Evolutionary conservation across 2,888 invertebrate species (phyloP).

Genomic region (Scrobipalpa atriplicella): DNA sequence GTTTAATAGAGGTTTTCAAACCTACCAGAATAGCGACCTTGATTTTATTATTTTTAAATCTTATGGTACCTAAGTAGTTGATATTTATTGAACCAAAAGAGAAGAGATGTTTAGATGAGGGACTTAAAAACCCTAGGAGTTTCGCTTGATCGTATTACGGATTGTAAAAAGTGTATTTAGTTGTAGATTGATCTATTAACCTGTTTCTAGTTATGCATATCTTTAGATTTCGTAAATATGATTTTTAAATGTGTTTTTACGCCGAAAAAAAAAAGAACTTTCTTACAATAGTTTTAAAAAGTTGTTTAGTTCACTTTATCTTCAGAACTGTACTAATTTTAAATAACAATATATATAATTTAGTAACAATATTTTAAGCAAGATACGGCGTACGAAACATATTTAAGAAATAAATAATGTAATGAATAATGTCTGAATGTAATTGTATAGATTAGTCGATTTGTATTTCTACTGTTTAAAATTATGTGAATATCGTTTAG

Average conservation of each 20-base stretch:
- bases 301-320: no score
- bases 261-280: not conserved
- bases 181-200: slow-evolving; percentile 77
- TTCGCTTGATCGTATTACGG: slow-evolving; percentile 74
- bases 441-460: slow-evolving; percentile 57
- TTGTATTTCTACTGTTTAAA: slow-evolving; percentile 53
- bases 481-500: slow-evolving; percentile 59
- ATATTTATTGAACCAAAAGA: slow-evolving; percentile 49
- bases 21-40: no score
- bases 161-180: slow-evolving; percentile 82
- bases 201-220: slow-evolving; percentile 81
- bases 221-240: slow-evolving; percentile 72
- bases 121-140: slow-evolving; percentile 72
- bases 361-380: no score
- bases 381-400: slow-evolving; percentile 46
- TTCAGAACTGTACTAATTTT: no score
- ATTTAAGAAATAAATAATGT: slow-evolving; percentile 44
- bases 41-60: no score
- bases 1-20: no score
- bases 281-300: not conserved
- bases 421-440: slow-evolving; percentile 53
- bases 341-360: no score
- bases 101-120: slow-evolving; percentile 59
- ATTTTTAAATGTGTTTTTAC: slow-evolving; percentile 46
- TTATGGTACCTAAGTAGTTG: no score